Base-by-base conservation (phyloP, 1,140 invertebrate genomes). In the Drosophila sulfurigaster region DNA sequence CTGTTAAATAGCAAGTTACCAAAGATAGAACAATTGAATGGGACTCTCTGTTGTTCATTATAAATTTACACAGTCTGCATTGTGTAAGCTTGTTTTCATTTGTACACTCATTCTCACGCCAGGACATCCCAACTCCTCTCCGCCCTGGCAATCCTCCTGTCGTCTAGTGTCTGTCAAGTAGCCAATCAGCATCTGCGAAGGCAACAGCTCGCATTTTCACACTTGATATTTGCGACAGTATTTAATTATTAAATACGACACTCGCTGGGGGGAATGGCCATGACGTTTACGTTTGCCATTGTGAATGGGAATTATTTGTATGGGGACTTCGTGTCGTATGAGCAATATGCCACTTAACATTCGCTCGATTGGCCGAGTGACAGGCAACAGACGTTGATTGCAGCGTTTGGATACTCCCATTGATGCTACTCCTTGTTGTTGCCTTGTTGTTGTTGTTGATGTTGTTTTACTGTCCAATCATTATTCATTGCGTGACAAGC, bases 401-500 rank as follows among this genome's bases (percentile, higher is more conserved):
- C 68, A 45, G 16, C 45, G 54, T 30, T 16, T 68, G 64, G 54
- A 43, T 28, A 56, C 69, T 49, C 10, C 25, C 52, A 32, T 75
- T 16, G 35, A 16, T 63, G 48, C 8, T 56, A 41, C 8, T 11
- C 38, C 8, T 43, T 45, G 58, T 57, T 66, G 57, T 68, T 51
- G 70, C 16, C 20, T 25, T 79, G 49, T 30, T 56, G 45, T 16
- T 60, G 48, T 62, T 62, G 56, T 46, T 67, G 75, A 30, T 75
- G 45, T 56, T 70, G 82, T 48, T 66, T 69, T 65, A 58, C 71
- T 74, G 81, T 78, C 78, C 85, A 85, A 89, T 81, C 85, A 89
- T 89, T 89, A 89, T 89, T 89, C 86, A 89, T 90, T 85, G 85
- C 85, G 86, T 89, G 85, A 89, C 85, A 89, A 81, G 81, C 86